Evolutionary conservation across 1,140 invertebrate species (phyloP).

Genomic region (Campoletis sonorensis): DNA sequence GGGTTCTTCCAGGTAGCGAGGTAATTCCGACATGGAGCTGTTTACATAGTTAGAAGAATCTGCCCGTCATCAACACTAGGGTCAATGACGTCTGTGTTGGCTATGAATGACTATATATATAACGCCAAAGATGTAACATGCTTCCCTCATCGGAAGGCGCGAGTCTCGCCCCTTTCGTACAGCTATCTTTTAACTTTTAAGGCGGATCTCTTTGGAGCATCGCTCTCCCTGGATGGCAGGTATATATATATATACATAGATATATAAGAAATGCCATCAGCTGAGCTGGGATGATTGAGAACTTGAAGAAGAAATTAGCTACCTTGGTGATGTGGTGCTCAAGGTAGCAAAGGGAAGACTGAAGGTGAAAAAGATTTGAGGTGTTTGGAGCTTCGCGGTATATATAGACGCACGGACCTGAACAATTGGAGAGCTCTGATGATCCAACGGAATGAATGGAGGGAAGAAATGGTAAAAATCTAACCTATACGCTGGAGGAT

Average conservation of each 20-base stretch:
- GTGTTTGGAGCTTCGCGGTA: neutral
- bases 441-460: slow-evolving; percentile 42
- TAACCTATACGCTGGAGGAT: slow-evolving; percentile 16
- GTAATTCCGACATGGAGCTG: neutral
- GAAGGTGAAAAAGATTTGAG: slow-evolving; percentile 24
- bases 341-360: slow-evolving; percentile 18
- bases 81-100: slow-evolving; percentile 30
- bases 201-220: slow-evolving; percentile 14
- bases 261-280: neutral
- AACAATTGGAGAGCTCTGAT: neutral
- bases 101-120: neutral
- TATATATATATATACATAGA: slow-evolving; percentile 3
- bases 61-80: neutral
- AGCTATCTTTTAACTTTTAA: slow-evolving; percentile 23
- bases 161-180: slow-evolving; percentile 29
- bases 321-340: slow-evolving; percentile 10
- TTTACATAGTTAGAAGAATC: neutral
- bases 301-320: slow-evolving; percentile 41
- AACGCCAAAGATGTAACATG: slow-evolving; percentile 11
- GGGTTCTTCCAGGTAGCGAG: neutral
- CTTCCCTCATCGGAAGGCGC: neutral
- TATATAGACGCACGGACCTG: neutral
- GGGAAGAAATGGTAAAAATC: slow-evolving; percentile 44
- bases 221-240: slow-evolving; percentile 14
- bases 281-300: slow-evolving; percentile 39